Base-by-base conservation (phyloP, 2,888 invertebrate species). In the Hesperia comma region DNA sequence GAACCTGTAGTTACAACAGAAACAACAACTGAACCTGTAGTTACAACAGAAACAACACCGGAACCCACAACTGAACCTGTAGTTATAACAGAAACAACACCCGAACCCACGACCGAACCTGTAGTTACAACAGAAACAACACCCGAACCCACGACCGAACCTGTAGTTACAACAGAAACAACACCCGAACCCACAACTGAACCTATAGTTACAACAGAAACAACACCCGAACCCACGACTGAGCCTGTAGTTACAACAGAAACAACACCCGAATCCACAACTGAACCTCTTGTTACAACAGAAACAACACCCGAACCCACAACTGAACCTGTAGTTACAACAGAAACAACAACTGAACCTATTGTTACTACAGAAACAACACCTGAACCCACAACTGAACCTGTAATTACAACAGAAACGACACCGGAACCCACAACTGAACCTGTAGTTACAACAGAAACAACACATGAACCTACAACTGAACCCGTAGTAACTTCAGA, bases 71-170 rank as follows among this genome's bases (percentile, higher is more conserved):
- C 69, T 10, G 66, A 61, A 32, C 6, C 55, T 6, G 58, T 68
- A 21, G 14, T n/a, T 21, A 69, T 63, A 57, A 61, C 53, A 19
- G 55, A 60, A 8, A 33, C 33, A 12, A 54, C 69, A 8, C 62
- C 61, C 10, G 66, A 33, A 12, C 26, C 69, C 10, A 66, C 67
- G 15, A 68, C 71, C 1, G 68, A 63, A 58, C 54, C 71, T 1
- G 55, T 67, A 8, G 64, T 63, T 0, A 58, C 63, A 17, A 55
- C 70, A 41, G 43, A 41, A 2, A 19, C 43, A 6, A 43, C 32
- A 6, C 49, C 41, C 17, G 61, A 62, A 32, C 26, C 57, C n/a
- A 53, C 41, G 41, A 53, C 57, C 1, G 51, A 12, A 61, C 26
- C 61, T 6, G 53, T 32, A 19, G 33, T 14, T 26, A 56, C 51